phyloP scores from a whole-genome alignment of 1,140 invertebrate species.

The Asbolus verrucosus region DNA sequence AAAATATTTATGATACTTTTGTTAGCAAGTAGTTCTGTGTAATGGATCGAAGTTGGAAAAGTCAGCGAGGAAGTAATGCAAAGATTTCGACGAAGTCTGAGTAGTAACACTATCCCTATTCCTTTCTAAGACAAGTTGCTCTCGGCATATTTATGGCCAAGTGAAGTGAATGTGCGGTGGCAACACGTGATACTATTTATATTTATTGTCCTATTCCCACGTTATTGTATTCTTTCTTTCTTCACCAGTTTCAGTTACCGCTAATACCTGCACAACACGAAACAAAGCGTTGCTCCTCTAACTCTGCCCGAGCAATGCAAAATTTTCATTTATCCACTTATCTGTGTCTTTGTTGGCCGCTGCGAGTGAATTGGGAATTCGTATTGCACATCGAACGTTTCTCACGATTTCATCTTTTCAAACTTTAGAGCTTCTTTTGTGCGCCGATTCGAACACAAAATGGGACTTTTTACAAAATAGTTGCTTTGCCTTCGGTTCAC shows the following conservation, averaged over 20 bases:
- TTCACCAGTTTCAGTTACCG: slow-evolving; percentile 20
- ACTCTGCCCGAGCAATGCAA: no score
- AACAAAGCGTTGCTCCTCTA: no score
- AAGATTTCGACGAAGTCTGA: slow-evolving; percentile 19
- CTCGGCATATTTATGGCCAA: slow-evolving; percentile 43
- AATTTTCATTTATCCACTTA: no score
- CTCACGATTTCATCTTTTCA: slow-evolving; percentile 57
- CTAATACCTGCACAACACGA: slow-evolving; percentile 20
- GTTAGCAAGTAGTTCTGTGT: background rate
- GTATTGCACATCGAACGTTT: slow-evolving; percentile 51
- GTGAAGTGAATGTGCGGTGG: slow-evolving; percentile 50
- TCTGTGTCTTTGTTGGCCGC: no score
- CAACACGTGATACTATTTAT: slow-evolving; percentile 55
- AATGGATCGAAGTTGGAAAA: slow-evolving; percentile 8
- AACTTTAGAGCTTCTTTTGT: slow-evolving; percentile 51
- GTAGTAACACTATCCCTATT: slow-evolving; percentile 6
- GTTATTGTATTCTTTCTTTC: slow-evolving; percentile 42
- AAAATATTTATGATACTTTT: slow-evolving; percentile 8
- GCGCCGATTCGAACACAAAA: slow-evolving; percentile 7
- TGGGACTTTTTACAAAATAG: slow-evolving; percentile 38
- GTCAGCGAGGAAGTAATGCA: no score
- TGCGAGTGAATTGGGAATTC: slow-evolving; percentile 48
- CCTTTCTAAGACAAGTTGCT: slow-evolving; percentile 44
- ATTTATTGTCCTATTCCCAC: slow-evolving; percentile 55
- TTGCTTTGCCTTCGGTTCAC: slow-evolving; percentile 10